Conservation (phyloP, 2,888 invertebrate species). For the Cephus pulcher region DNA sequence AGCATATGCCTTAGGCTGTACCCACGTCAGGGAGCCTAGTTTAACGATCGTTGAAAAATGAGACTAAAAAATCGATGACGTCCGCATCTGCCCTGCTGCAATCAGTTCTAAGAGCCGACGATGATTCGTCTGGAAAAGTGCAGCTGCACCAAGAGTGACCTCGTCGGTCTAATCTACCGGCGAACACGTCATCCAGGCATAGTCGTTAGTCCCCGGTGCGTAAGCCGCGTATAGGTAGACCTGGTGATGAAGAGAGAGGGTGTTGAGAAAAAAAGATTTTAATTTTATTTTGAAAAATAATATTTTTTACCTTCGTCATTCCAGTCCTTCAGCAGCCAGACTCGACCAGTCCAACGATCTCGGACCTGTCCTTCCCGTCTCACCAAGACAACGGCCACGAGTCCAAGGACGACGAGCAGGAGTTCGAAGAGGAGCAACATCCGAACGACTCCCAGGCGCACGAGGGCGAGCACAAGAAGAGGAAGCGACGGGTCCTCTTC, state of each 20-base stretch:
- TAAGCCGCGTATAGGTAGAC: not conserved
- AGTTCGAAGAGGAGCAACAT: slow-evolving; percentile 67
- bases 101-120: slow-evolving; percentile 35
- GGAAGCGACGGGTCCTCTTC: slow-evolving; percentile 96
- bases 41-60: not conserved
- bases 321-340: slow-evolving; percentile 80
- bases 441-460: slow-evolving; percentile 57
- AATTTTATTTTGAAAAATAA: too few species aligned
- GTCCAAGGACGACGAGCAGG: slow-evolving; percentile 60
- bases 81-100: slow-evolving; percentile 38
- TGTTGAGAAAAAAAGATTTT: not conserved
- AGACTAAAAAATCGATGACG: slow-evolving; percentile 33
- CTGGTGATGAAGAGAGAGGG: not conserved
- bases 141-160: slow-evolving; percentile 32
- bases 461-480: slow-evolving; percentile 79
- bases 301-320: slow-evolving; percentile 33
- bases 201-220: not conserved
- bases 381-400: slow-evolving; percentile 62
- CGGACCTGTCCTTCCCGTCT: slow-evolving; percentile 71
- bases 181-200: not conserved
- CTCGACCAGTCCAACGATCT: slow-evolving; percentile 87
- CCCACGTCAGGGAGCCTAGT: not conserved
- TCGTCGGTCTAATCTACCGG: not conserved
- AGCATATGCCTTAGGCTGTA: not conserved
- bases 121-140: slow-evolving; percentile 25